Evolutionary conservation across 2,888 invertebrate genomes (phyloP), one percentile per base, ranked within the genome.

Genomic region (Lumbricus terrestris): DNA sequence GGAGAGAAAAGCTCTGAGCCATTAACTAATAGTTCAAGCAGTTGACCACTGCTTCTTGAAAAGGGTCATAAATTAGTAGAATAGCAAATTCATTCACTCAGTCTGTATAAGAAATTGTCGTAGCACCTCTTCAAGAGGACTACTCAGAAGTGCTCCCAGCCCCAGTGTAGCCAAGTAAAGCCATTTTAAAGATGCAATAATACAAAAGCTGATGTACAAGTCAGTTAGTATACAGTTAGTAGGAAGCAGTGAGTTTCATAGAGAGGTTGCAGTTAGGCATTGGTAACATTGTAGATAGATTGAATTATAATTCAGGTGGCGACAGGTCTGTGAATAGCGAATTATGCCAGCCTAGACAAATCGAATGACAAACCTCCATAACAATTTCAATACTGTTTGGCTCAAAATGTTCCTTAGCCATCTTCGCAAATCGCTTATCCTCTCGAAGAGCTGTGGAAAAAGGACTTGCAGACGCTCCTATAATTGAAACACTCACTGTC

Each of bases 291-390:
- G 54, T 54, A 54, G 54, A 69, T 3, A 69, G 69, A 13, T 29
- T 69, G 69, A 69, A 69, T 29, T 69, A 69, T 69, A 69, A 29
- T 29, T 54, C 29, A 29, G 69, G 8, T 16, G n/a, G n/a, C 8
- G 69, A 69, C 69, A n/a, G n/a, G n/a, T n/a, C 69, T 69, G 69
- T 69, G n/a, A n/a, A 69, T 69, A 69, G 69, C 69, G n/a, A 69
- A n/a, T n/a, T n/a, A 29, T 4, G 4, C 6, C 69, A 40, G 6
- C 15, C 11, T 13, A 69, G 69, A 69, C 29, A 69, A 69, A n/a
- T n/a, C 29, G 69, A 6, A 69, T n/a, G n/a, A 69, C 69, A 69
- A n/a, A 69, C 69, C 69, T 69, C 69, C 69, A 69, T 69, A 8
- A n/a, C 6, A 69, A 69, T 69, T 69, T 69, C 69, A n/a, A 69